Evolutionary conservation across 2,797 vertebrate species (phyloP).

Genomic region (Antennarius maculatus): DNA sequence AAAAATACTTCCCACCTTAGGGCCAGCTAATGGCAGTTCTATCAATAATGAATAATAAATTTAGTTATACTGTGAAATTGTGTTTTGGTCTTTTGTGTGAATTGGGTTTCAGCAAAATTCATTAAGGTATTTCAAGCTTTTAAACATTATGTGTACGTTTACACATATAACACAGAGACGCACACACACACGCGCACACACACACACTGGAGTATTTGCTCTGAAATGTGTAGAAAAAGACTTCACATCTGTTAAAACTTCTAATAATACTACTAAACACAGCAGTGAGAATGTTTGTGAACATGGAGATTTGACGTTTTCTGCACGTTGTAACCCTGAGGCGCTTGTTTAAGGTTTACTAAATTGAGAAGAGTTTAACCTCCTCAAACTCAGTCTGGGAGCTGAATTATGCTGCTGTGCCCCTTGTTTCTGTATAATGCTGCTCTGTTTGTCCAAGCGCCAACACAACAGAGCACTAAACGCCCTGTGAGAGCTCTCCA

Average conservation of each 20-base stretch:
- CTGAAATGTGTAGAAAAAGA: conserved; percentile 68
- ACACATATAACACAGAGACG: conserved; percentile 8
- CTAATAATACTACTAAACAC: conserved; percentile 71
- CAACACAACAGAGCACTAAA: conserved; percentile 29
- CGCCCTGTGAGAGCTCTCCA: conserved; percentile 19
- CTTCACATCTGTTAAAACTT: conserved; percentile 83
- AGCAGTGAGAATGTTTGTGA: conserved; percentile 34
- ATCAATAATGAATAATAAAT: conserved; percentile 8
- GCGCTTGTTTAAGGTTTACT: conserved; percentile 55
- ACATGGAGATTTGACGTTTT: conserved; percentile 48
- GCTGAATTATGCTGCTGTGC: conserved; percentile 20
- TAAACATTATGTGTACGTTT: conserved; percentile 10
- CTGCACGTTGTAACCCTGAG: conserved; percentile 43
- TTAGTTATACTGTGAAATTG: conserved; percentile 24
- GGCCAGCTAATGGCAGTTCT: no score
- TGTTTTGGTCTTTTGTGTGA: conserved; percentile 23
- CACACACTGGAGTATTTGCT: conserved; percentile 40
- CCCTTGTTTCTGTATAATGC: conserved; percentile 20
- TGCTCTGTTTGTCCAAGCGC: conserved; percentile 41
- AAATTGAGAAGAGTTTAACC: conserved; percentile 32
- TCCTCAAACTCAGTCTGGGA: conserved; percentile 27
- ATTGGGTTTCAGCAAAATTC: conserved; percentile 9
- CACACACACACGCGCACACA: conserved; percentile 11
- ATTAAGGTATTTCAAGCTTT: conserved; percentile 13
- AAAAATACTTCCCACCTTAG: no score